Evolutionary conservation across 92 coral and sea anemone genomes (phyloP).

Genomic region (Pocillopora meandrina): DNA sequence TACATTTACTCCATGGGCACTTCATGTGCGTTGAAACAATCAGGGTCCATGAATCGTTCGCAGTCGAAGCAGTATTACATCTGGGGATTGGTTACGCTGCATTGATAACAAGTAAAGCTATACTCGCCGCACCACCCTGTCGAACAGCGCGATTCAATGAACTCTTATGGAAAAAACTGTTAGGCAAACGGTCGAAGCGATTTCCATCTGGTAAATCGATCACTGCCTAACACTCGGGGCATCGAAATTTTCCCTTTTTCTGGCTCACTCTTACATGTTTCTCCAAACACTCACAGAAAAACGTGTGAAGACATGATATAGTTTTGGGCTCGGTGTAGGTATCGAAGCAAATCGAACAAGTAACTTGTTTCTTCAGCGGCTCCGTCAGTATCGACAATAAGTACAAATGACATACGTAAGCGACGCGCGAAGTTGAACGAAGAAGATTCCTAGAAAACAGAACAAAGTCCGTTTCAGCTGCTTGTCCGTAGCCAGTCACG

Average conservation of each 20-base stretch:
- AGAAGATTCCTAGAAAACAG: neutral
- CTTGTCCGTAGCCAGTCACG: neutral
- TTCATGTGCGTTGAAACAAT: too few species aligned
- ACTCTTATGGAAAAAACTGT: too few species aligned
- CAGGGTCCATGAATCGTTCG: neutral
- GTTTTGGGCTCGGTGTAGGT: constrained; percentile 34
- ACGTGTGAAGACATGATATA: constrained; percentile 47
- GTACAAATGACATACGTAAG: neutral
- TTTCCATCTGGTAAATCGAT: too few species aligned
- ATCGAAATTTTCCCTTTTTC: neutral
- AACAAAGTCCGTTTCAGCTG: neutral
- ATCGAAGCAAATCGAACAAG: constrained; percentile 41
- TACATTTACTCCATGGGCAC: too few species aligned
- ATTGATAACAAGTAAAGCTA: neutral
- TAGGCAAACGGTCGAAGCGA: too few species aligned
- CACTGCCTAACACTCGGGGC: too few species aligned
- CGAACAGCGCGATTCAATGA: too few species aligned
- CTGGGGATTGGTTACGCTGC: neutral
- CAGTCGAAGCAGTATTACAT: constrained; percentile 9
- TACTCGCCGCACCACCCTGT: neutral
- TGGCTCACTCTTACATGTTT: neutral
- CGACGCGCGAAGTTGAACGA: too few species aligned
- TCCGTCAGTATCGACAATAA: neutral
- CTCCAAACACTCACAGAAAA: constrained; percentile 35
- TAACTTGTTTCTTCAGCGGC: constrained; percentile 4